A percentile compares a stretch with the other conserved stretches of the same genome.
phyloP scores from a whole-genome alignment of 2,113 vertebrate genomes.

The Clarias gariepinus region DNA sequence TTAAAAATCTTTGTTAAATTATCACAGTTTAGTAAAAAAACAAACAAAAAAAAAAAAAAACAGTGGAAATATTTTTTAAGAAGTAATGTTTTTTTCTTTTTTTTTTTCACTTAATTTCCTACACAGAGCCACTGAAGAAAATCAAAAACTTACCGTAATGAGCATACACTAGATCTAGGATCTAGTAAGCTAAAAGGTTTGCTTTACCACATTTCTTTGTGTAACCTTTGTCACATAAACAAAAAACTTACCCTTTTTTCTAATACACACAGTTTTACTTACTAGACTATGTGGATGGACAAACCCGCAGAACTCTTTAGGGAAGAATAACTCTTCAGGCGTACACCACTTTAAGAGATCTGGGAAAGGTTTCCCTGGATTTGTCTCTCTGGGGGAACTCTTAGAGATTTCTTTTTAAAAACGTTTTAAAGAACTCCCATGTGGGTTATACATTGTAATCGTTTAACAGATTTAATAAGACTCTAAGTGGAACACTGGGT shows the following conservation, averaged over 20 bases:
- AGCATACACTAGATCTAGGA: neutral
- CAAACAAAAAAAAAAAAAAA: too few species aligned
- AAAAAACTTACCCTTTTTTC: too few species aligned
- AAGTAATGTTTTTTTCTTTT: neutral
- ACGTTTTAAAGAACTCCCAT: neutral
- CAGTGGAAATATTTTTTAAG: too few species aligned
- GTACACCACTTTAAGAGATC: neutral
- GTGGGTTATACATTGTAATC: neutral
- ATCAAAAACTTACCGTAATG: neutral
- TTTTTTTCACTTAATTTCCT: neutral
- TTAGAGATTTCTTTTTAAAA: neutral
- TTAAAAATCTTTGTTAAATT: too few species aligned
- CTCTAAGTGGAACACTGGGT: neutral
- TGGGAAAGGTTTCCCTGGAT: neutral
- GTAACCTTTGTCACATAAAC: neutral
- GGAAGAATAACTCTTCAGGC: neutral
- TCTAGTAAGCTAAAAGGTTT: neutral
- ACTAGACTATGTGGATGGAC: neutral
- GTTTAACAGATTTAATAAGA: neutral
- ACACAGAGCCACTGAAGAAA: neutral
- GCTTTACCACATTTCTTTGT: neutral
- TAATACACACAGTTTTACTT: too few species aligned
- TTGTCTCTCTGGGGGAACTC: neutral
- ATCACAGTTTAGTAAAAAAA: too few species aligned
- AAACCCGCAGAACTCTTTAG: neutral